Conservation (phyloP, 1,140 invertebrate species). For the Ostrea edulis region DNA sequence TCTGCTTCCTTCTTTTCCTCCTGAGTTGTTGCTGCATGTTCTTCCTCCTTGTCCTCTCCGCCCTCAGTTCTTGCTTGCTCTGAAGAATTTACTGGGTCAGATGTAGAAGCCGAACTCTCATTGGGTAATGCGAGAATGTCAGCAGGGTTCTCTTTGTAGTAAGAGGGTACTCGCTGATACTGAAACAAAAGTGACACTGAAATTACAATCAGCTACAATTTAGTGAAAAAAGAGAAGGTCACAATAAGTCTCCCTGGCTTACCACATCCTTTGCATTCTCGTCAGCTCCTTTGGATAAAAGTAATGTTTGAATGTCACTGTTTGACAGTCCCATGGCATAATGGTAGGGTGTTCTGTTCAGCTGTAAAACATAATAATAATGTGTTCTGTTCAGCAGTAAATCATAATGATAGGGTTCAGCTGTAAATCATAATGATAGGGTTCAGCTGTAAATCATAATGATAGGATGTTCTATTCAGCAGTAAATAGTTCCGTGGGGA, state of each 20-base stretch:
- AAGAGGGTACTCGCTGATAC: constrained; percentile 52
- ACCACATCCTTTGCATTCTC: constrained; percentile 80
- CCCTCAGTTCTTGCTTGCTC: not conserved
- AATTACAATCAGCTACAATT: not conserved
- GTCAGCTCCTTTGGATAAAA: constrained; percentile 81
- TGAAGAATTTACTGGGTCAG: not conserved
- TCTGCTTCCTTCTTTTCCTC: not conserved
- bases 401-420: constrained; percentile 66
- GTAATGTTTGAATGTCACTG: constrained; percentile 79
- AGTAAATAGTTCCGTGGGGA: too few species aligned
- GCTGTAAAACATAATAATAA: constrained; percentile 41
- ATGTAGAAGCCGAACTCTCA: constrained; percentile 38
- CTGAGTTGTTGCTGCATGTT: constrained; percentile 10
- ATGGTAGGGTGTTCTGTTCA: constrained; percentile 67
- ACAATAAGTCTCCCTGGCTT: constrained; percentile 34
- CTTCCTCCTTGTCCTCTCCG: not conserved
- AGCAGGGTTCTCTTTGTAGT: constrained; percentile 60
- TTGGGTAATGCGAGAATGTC: constrained; percentile 53
- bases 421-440: too few species aligned
- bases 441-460: constrained; percentile 65
- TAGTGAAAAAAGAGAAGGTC: not conserved
- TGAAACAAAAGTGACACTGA: constrained; percentile 31
- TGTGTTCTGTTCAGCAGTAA: constrained; percentile 54
- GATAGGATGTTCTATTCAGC: constrained; percentile 66
- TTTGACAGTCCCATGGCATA: constrained; percentile 68